A percentile compares a stretch with the other conserved stretches of the same genome.
Conservation (phyloP, 30 jellyfish, hydroid and myxozoan species). For the Hydractinia symbiolongicarpus region DNA sequence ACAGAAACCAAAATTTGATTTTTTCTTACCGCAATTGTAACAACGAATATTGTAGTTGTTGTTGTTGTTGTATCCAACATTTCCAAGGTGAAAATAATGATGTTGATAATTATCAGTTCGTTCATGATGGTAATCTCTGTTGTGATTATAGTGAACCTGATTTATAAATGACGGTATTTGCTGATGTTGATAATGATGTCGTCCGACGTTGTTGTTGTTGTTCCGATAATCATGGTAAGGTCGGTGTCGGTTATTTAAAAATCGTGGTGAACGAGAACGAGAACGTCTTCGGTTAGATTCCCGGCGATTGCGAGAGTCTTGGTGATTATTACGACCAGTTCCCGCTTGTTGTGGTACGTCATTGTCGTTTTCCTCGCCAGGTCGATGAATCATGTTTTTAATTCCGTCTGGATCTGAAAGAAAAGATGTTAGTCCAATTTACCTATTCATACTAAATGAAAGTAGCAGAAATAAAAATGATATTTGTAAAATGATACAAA, state of each 20-base stretch:
- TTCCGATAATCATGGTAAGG: constrained; percentile 33
- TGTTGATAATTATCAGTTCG: not conserved
- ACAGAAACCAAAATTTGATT: not conserved
- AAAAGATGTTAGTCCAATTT: not conserved
- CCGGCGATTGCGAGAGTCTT: not conserved
- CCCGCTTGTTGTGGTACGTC: not conserved
- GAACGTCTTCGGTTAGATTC: constrained; percentile 32
- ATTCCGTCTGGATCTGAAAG: constrained; percentile 33
- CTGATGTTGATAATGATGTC: not conserved
- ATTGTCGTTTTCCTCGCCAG: constrained; percentile 23
- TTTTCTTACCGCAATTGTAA: constrained; percentile 34
- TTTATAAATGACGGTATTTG: not conserved
- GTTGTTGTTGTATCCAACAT: constrained; percentile 2
- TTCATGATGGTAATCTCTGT: not conserved
- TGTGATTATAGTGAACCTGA: not conserved
- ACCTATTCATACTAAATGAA: not conserved
- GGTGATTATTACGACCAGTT: not conserved
- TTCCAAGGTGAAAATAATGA: not conserved
- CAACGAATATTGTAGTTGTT: constrained; percentile 15
- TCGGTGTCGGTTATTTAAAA: constrained; percentile 31
- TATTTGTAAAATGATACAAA: not conserved
- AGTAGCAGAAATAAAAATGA: not conserved
- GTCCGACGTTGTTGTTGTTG: not conserved
- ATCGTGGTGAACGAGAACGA: constrained; percentile 40
- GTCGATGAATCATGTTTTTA: constrained; percentile 12